Conservation (phyloP, 1,140 invertebrate species). For the Notospermus geniculatus region DNA sequence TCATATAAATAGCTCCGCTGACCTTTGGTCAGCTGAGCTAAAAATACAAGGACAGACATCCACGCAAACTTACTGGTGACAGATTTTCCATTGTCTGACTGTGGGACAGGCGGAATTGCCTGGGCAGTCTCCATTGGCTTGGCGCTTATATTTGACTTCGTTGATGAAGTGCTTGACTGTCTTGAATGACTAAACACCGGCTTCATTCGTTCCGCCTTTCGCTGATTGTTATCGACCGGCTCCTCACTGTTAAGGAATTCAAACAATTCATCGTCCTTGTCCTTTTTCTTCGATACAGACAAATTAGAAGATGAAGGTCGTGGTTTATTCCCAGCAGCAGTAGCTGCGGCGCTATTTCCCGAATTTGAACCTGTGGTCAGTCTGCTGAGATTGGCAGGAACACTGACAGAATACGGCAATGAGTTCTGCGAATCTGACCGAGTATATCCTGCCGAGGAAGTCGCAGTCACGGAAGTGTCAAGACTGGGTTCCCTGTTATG, state of each 20-base stretch:
- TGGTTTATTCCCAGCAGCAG: slow-evolving; percentile 26
- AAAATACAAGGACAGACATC: no score
- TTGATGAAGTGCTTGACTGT: slow-evolving; percentile 51
- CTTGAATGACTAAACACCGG: slow-evolving; percentile 43
- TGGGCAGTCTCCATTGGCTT: not conserved
- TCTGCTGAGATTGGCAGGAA: not conserved
- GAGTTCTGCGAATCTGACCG: not conserved
- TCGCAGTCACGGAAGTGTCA: not conserved
- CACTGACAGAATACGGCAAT: not conserved
- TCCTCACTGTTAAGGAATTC: slow-evolving; percentile 57
- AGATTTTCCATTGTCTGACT: no score
- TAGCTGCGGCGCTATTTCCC: not conserved
- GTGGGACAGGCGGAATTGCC: no score
- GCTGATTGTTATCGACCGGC: slow-evolving; percentile 14
- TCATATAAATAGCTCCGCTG: no score
- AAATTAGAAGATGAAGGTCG: not conserved
- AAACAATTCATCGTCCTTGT: slow-evolving; percentile 59
- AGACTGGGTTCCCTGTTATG: slow-evolving; percentile 12
- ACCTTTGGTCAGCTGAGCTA: no score
- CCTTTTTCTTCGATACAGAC: slow-evolving; percentile 20
- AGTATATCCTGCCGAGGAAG: not conserved
- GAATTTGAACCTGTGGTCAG: slow-evolving; percentile 15
- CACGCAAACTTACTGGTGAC: no score
- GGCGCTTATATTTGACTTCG: slow-evolving; percentile 31
- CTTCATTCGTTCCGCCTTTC: slow-evolving; percentile 2